These are phyloP conservation scores for Dissostichus mawsoni DNA, from an alignment of 2,113 vertebrate species.

Conservation along the genomic window DNA sequence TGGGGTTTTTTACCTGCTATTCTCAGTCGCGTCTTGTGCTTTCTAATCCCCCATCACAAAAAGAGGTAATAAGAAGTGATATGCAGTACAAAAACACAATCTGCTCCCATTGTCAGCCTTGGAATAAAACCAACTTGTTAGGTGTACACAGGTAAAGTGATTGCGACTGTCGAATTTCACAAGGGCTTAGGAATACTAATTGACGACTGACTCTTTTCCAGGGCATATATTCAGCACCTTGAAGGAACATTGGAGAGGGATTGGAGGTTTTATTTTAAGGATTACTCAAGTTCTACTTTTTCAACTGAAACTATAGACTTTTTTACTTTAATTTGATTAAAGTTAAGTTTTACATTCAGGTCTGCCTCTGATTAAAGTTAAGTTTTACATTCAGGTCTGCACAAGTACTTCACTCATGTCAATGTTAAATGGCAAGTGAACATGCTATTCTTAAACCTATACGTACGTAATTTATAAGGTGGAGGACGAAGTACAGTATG, in stretches of 20 bases:
- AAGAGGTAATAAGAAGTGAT: conserved; percentile 69
- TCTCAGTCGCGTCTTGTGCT: conserved; percentile 67
- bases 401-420: conserved; percentile 6
- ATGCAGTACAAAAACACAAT: conserved; percentile 58
- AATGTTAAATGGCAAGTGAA: background rate
- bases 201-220: conserved; percentile 40
- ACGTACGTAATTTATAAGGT: background rate
- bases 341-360: conserved; percentile 29
- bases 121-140: conserved; percentile 61
- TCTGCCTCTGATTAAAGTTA: conserved; percentile 24
- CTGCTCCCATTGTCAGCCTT: conserved; percentile 48
- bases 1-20: conserved; percentile 61
- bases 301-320: conserved; percentile 7
- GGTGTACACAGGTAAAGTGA: conserved; percentile 46
- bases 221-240: conserved; percentile 35
- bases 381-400: conserved; percentile 21
- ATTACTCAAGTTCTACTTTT: conserved; percentile 30
- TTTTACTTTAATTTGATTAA: conserved; percentile 37
- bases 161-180: conserved; percentile 53
- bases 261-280: conserved; percentile 56
- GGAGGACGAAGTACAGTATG: background rate
- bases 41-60: conserved; percentile 71
- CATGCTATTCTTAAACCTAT: background rate
- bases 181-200: conserved; percentile 39
- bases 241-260: conserved; percentile 14